Conservation (phyloP, 1,140 invertebrate species). For the Habropoda laboriosa region DNA sequence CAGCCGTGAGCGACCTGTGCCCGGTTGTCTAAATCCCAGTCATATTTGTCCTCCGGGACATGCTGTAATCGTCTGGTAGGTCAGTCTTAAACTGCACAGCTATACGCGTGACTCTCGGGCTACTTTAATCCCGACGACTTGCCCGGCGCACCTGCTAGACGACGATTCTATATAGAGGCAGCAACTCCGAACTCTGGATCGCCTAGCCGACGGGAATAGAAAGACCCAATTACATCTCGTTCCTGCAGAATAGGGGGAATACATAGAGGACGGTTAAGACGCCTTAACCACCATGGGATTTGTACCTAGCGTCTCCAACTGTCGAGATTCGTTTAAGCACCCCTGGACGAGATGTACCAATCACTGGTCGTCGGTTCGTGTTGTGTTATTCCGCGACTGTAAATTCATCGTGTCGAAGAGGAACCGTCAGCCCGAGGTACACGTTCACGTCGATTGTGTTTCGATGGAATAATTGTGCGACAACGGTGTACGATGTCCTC, state of each 20-base stretch:
- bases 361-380: constrained; percentile 2
- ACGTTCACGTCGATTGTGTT: background rate
- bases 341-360: constrained; percentile 36
- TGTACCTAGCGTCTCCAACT: constrained; percentile 53
- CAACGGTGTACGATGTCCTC: too few species aligned
- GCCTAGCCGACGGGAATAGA: constrained; percentile 9
- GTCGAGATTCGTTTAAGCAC: constrained; percentile 59
- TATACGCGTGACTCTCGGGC: constrained; percentile 50
- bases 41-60: background rate
- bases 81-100: constrained; percentile 51
- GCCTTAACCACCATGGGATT: constrained; percentile 63
- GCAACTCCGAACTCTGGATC: constrained; percentile 42
- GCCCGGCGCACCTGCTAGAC: constrained; percentile 48
- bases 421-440: background rate
- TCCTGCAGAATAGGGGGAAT: constrained; percentile 62
- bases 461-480: too few species aligned
- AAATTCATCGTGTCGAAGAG: background rate
- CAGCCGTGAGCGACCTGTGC: background rate
- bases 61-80: constrained; percentile 30
- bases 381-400: background rate
- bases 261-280: constrained; percentile 65
- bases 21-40: constrained; percentile 1
- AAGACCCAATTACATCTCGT: constrained; percentile 68
- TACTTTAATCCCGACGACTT: constrained; percentile 53
- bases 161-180: constrained; percentile 31